phyloP scores from a whole-genome alignment of 2,888 invertebrate species.

The Rosalia funebris region DNA sequence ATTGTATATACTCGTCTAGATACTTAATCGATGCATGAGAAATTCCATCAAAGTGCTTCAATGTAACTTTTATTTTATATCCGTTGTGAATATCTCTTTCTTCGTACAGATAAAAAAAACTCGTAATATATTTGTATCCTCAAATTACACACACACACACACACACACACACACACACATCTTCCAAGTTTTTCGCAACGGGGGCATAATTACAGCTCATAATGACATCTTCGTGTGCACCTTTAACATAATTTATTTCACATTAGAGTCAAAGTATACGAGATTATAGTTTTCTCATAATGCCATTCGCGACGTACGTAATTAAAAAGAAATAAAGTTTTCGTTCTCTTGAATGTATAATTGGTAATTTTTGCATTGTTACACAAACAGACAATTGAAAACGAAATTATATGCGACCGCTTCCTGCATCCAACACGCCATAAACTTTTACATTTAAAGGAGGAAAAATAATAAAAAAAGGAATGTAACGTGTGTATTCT shows the following conservation, averaged over 20 bases:
- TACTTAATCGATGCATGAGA: too few relatives aligned
- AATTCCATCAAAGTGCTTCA: too few relatives aligned
- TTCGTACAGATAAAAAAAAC: not conserved
- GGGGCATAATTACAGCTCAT: slow-evolving; percentile 28
- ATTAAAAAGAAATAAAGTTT: slow-evolving; percentile 24
- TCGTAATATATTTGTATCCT: not conserved
- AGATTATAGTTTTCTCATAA: slow-evolving; percentile 20
- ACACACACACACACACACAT: too few relatives aligned
- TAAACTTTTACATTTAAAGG: not conserved
- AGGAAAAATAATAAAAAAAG: not conserved
- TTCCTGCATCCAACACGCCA: slow-evolving; percentile 10
- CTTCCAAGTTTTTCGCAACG: slow-evolving; percentile 3
- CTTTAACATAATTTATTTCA: slow-evolving; percentile 50
- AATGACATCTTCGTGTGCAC: slow-evolving; percentile 48
- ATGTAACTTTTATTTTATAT: too few relatives aligned
- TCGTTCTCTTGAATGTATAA: slow-evolving; percentile 15
- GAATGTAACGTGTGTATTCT: not conserved
- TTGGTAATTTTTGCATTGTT: slow-evolving; percentile 18
- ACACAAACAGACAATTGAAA: slow-evolving; percentile 15
- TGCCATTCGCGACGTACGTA: slow-evolving; percentile 15
- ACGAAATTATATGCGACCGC: slow-evolving; percentile 8
- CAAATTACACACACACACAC: slow-evolving; percentile 21
- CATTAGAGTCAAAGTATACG: slow-evolving; percentile 34
- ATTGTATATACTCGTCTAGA: too few relatives aligned
- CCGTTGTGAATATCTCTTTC: too few relatives aligned